phyloP scores from a whole-genome alignment of 2,888 invertebrate species.

The Drosophila hawaiiensis region DNA sequence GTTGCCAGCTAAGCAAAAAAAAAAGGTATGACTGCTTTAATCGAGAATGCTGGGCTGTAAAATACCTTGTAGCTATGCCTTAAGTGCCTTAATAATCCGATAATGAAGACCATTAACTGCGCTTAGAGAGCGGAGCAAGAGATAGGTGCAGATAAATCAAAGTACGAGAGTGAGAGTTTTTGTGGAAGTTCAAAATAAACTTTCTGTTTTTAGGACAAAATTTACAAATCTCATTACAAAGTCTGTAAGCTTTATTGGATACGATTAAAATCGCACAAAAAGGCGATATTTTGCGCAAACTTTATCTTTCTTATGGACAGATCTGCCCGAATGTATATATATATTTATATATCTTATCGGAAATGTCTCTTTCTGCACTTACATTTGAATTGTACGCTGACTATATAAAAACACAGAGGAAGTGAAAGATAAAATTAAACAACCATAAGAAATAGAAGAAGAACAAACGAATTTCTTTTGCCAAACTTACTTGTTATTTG shows the following conservation, averaged over 20 bases:
- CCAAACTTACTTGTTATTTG: background rate
- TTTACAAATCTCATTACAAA: background rate
- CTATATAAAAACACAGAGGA: conserved; percentile 18
- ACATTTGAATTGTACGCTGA: conserved; percentile 6
- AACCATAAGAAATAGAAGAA: conserved; percentile 28
- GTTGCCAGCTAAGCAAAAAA: conserved; percentile 61
- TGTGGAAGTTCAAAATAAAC: background rate
- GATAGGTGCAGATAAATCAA: background rate
- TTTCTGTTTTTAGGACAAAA: background rate
- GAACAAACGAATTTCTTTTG: conserved; percentile 34
- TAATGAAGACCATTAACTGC: background rate
- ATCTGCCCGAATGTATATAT: background rate
- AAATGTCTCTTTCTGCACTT: conserved; percentile 4
- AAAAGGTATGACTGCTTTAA: background rate
- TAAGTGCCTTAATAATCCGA: background rate
- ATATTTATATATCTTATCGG: background rate
- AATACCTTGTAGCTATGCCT: conserved; percentile 5
- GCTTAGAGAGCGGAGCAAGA: background rate
- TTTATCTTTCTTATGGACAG: background rate
- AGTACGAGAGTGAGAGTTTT: too few species aligned
- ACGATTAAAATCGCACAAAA: background rate
- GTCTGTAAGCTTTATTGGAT: background rate
- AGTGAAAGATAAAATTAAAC: conserved; percentile 32
- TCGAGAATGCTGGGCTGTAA: background rate
- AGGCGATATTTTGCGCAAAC: background rate